Percentiles rank a stretch among this genome's conserved stretches.
These are phyloP conservation scores for Lerema accius DNA, from an alignment of 1,140 invertebrate species.

Conservation along the genomic window DNA sequence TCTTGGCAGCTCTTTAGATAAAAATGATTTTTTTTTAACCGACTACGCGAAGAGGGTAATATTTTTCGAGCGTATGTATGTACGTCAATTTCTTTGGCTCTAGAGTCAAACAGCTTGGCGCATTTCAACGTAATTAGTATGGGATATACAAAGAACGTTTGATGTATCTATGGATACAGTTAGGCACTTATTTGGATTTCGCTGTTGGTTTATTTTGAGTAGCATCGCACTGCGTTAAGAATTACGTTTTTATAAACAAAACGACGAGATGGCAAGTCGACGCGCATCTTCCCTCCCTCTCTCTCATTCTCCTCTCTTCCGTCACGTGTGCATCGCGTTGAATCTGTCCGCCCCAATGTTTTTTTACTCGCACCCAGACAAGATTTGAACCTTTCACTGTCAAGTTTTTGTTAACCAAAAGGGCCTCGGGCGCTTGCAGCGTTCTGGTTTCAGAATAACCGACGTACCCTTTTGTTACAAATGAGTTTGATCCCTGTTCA, in stretches of 20 bases:
- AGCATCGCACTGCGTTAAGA: conserved; percentile 9
- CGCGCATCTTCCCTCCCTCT: not conserved
- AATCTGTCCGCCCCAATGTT: conserved; percentile 33
- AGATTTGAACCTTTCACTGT: conserved; percentile 35
- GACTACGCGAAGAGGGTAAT: no score
- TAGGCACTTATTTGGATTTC: no score
- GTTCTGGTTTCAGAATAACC: not conserved
- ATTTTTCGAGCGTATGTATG: no score
- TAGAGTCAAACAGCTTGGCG: no score
- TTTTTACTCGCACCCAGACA: conserved; percentile 43
- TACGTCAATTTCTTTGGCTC: no score
- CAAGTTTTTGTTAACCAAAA: conserved; percentile 22
- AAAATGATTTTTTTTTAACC: no score
- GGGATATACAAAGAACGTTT: no score
- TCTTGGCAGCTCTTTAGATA: no score
- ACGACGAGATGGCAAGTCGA: not conserved
- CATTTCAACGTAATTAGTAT: no score
- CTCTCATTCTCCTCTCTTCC: not conserved
- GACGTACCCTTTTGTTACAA: not conserved
- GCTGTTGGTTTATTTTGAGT: not conserved
- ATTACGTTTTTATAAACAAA: conserved; percentile 1
- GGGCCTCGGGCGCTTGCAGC: not conserved
- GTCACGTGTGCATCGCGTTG: conserved; percentile 15
- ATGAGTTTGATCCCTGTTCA: not conserved
- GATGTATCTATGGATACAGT: no score